Evolutionary conservation across 2,888 invertebrate genomes (phyloP).

Genomic region (Diadegma fenestrale): DNA sequence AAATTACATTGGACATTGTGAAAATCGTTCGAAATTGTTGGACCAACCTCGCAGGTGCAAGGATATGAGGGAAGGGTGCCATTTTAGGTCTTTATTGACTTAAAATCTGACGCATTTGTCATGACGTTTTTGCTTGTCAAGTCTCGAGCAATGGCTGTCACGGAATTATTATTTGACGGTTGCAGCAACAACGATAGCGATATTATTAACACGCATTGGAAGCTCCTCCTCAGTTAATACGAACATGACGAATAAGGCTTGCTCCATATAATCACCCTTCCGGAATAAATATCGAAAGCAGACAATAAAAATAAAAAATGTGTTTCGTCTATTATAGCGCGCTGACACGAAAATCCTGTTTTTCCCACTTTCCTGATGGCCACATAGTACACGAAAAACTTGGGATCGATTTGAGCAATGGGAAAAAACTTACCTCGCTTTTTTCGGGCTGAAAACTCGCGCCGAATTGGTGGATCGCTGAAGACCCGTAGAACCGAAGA

Average conservation of each 20-base stretch:
- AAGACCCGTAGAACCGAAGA: conserved; percentile 78
- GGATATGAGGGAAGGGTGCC: conserved; percentile 17
- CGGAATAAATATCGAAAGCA: conserved; percentile 36
- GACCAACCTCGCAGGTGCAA: conserved; percentile 31
- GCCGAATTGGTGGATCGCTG: conserved; percentile 69
- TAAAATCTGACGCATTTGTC: conserved; percentile 20
- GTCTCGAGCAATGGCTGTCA: not conserved
- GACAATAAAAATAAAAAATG: conserved; percentile 12
- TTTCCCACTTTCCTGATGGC: not conserved
- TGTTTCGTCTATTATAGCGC: conserved; percentile 29
- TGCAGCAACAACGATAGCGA: conserved; percentile 44
- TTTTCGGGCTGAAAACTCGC: conserved; percentile 62
- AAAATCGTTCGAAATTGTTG: not conserved
- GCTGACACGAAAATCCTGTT: conserved; percentile 28
- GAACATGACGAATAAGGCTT: conserved; percentile 13
- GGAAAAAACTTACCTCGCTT: conserved; percentile 61
- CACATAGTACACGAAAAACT: conserved; percentile 29
- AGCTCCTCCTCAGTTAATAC: conserved; percentile 8
- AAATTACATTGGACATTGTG: not conserved
- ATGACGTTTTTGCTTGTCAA: conserved; percentile 2
- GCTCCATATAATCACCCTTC: conserved; percentile 34
- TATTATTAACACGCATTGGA: conserved; percentile 23
- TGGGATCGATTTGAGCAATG: conserved; percentile 5
- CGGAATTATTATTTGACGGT: not conserved
- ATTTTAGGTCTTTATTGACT: conserved; percentile 2